Evolutionary conservation across 2,113 vertebrate genomes (phyloP).

Genomic region (Pipra filicauda): DNA sequence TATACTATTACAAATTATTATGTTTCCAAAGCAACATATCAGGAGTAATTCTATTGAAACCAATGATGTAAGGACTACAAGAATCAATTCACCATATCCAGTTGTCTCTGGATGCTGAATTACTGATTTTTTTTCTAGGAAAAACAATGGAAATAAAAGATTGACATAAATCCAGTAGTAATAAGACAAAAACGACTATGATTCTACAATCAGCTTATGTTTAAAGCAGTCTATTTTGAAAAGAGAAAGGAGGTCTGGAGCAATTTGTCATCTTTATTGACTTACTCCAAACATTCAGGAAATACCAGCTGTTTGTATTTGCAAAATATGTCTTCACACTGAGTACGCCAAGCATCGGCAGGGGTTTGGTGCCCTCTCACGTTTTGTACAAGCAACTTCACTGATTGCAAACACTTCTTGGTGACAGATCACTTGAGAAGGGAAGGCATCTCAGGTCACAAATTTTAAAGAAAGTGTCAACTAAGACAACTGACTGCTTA

Average conservation of each 20-base stretch:
- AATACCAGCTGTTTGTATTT: not conserved
- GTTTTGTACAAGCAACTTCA: not conserved
- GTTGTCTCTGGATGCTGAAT: not conserved
- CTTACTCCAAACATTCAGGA: not conserved
- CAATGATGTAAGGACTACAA: not conserved
- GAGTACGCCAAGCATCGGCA: not conserved
- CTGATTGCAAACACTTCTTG: not conserved
- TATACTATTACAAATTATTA: not conserved
- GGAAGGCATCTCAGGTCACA: not conserved
- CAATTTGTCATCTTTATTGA: not conserved
- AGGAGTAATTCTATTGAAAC: not conserved
- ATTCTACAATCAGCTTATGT: not conserved
- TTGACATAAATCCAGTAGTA: not conserved
- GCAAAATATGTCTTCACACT: accelerated
- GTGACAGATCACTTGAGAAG: not conserved
- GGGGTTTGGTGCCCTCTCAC: conserved; percentile 65
- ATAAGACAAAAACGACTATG: not conserved
- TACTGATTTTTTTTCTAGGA: not conserved
- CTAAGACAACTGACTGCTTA: not conserved
- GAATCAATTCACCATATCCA: not conserved
- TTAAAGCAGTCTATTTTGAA: not conserved
- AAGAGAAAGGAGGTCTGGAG: not conserved
- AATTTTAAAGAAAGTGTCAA: not conserved
- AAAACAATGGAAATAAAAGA: not conserved
- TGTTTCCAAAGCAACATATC: not conserved